phyloP scores from a whole-genome alignment of 2,888 invertebrate genomes.

The Alloplasta piceator region DNA sequence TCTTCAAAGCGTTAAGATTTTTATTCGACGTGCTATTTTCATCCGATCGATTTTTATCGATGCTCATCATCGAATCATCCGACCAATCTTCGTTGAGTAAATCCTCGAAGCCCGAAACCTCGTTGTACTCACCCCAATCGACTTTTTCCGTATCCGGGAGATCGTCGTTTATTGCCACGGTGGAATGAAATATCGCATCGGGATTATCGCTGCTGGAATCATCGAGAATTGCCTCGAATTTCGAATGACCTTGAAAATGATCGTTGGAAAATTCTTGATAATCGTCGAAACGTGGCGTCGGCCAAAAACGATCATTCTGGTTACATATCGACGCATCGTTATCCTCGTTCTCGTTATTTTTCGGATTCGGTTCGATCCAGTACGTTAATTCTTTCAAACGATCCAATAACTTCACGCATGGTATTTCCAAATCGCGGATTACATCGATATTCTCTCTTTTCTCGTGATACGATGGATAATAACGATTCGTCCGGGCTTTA shows the following conservation, averaged over 20 bases:
- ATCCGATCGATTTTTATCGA: slow-evolving; percentile 3
- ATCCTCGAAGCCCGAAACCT: slow-evolving; percentile 66
- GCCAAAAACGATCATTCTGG: slow-evolving; percentile 10
- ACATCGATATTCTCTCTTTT: slow-evolving; percentile 56
- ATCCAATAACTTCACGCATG: slow-evolving; percentile 69
- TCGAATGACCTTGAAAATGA: slow-evolving; percentile 49
- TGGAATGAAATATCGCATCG: not conserved
- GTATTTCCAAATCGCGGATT: slow-evolving; percentile 71
- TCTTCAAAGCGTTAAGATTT: not conserved
- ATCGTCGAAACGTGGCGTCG: slow-evolving; percentile 15
- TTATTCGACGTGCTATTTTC: not conserved
- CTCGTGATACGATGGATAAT: slow-evolving; percentile 59
- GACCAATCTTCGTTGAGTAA: slow-evolving; percentile 71
- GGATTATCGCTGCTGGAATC: slow-evolving; percentile 62
- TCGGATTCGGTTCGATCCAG: slow-evolving; percentile 17
- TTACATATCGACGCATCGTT: slow-evolving; percentile 21
- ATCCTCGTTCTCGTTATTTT: slow-evolving; percentile 35
- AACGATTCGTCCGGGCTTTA: slow-evolving; percentile 52
- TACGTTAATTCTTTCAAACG: slow-evolving; percentile 65
- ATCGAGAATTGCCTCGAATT: slow-evolving; percentile 74
- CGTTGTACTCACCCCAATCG: slow-evolving; percentile 44
- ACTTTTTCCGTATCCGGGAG: slow-evolving; percentile 42
- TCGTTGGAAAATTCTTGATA: slow-evolving; percentile 6
- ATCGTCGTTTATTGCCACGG: not conserved
- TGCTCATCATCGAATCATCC: slow-evolving; percentile 52